Evolutionary conservation across 2,113 vertebrate genomes (phyloP).

Genomic region (Macroglossus sobrinus): DNA sequence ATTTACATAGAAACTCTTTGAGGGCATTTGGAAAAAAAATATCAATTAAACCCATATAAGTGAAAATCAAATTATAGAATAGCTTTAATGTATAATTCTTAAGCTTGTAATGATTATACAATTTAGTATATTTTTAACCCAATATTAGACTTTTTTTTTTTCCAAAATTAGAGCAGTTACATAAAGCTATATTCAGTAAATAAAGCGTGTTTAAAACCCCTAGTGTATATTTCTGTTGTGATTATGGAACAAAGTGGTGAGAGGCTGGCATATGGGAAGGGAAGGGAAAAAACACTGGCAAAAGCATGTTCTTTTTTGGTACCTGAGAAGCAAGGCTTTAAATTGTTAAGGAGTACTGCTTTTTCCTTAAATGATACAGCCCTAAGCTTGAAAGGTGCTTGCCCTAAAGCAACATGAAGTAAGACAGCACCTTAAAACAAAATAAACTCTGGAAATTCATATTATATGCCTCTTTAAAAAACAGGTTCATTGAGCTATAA

Average conservation of each 20-base stretch:
- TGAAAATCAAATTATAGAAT: constrained; percentile 5
- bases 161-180: neutral
- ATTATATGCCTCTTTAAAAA: neutral
- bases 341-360: neutral
- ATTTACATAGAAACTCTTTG: neutral
- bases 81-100: neutral
- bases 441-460: neutral
- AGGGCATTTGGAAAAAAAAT: neutral
- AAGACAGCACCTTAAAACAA: neutral
- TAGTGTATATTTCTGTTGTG: neutral
- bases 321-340: neutral
- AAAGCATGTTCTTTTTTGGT: neutral
- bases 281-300: neutral
- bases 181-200: neutral
- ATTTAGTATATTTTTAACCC: neutral
- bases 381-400: neutral
- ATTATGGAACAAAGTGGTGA: neutral
- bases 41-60: neutral
- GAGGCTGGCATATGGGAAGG: neutral
- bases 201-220: neutral
- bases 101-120: neutral
- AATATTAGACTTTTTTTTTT: neutral
- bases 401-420: neutral
- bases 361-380: neutral
- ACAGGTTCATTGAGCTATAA: neutral